Evolutionary conservation across 2,797 vertebrate genomes (phyloP).

Genomic region (Eidolon dupreanum): DNA sequence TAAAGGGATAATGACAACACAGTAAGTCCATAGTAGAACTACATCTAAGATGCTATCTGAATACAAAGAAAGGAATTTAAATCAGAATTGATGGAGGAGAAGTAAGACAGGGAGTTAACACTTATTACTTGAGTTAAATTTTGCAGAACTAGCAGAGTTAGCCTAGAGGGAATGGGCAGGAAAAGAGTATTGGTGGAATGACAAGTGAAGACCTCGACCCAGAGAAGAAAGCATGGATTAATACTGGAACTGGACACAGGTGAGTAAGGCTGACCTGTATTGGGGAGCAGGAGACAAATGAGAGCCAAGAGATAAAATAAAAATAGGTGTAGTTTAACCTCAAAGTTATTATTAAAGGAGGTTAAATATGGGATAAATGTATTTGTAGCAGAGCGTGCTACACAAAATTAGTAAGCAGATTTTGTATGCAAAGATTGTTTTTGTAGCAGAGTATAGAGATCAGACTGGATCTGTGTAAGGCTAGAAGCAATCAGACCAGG

Average conservation of each 20-base stretch:
- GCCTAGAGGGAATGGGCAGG: not conserved
- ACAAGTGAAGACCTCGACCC: not conserved
- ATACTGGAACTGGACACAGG: not conserved
- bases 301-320: not conserved
- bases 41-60: not conserved
- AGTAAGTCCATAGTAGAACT: not conserved
- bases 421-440: not conserved
- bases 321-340: not conserved
- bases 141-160: not conserved
- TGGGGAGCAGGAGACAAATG: not conserved
- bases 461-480: not conserved
- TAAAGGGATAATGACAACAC: not conserved
- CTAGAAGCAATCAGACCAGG: not conserved
- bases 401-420: not conserved
- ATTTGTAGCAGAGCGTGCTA: not conserved
- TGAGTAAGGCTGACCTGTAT: not conserved
- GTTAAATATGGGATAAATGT: not conserved
- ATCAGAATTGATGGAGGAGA: not conserved
- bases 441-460: not conserved
- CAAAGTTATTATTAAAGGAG: not conserved
- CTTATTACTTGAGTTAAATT: not conserved
- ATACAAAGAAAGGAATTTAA: not conserved
- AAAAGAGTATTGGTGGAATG: not conserved
- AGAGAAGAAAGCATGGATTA: not conserved
- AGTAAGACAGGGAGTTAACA: not conserved